Base-by-base conservation (phyloP, 2,113 vertebrate species). In the Thermophis baileyi region DNA sequence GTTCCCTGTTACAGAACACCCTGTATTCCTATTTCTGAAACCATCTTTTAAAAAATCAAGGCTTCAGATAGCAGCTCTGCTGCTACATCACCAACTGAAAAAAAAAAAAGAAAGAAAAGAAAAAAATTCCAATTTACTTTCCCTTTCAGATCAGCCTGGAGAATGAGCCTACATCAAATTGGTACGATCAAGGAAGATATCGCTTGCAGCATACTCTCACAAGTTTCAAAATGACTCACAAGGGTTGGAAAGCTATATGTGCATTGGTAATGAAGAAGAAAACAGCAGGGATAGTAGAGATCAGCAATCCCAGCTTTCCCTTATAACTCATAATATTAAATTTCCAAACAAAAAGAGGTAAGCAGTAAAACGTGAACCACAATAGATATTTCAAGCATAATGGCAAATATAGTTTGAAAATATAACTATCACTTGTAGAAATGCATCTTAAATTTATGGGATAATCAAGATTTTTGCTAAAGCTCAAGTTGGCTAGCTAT, bases 91-190 rank as follows among this genome's bases (percentile, higher is more conserved):
- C 24, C 93, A 94, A 74, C 18, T 92, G 94, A 25, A 49, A 49
- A 87, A n/a, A 50, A 7, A 5, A 1, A 46, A 96, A 96, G 22
- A 6, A 4, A 46, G 96, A 96, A 40, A 18, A 4, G 2, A n/a
- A 49, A 96, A 96, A 95, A 96, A 93, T 89, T 97, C 93, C 95
- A 96, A 97, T 97, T 97, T 96, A 92, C 81, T 97, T 97, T 95
- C 89, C 93, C 94, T 91, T 97, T 97, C 95, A 96, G 95, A 96
- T 95, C 94, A 96, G 89, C 94, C 92, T 90, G 95, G 93, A 96
- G 93, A 97, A 96, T 96, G 93, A 96, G 88, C 92, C 94, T 92
- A 96, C 93, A 97, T 95, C 93, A 96, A 95, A 97, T 96, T 97
- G 96, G 95, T 96, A 96, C 94, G 94, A 97, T 97, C 95, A 94